Conservation (phyloP, 2,888 invertebrate species). For the Nipponacmea schrenckii region DNA sequence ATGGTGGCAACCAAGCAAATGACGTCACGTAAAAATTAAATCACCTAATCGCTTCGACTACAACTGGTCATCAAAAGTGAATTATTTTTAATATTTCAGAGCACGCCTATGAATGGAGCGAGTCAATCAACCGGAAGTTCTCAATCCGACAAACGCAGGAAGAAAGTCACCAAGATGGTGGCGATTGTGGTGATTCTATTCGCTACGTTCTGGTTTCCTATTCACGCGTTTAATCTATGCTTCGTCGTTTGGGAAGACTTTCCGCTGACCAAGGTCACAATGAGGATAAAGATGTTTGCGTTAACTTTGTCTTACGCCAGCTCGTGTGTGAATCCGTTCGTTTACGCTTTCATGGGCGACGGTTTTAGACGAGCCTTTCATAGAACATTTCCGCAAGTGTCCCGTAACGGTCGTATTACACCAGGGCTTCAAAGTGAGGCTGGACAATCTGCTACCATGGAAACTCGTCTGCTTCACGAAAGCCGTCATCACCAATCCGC, state of each 20-base stretch:
- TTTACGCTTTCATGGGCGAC: slow-evolving; percentile 62
- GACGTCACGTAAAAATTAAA: too few relatives aligned
- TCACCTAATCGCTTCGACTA: too few relatives aligned
- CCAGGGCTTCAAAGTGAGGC: slow-evolving; percentile 17
- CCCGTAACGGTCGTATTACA: slow-evolving; percentile 27
- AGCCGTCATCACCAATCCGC: too few relatives aligned
- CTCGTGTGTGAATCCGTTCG: slow-evolving; percentile 61
- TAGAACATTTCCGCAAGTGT: slow-evolving; percentile 50
- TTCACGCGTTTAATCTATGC: slow-evolving; percentile 54
- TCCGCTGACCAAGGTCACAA: slow-evolving; percentile 42
- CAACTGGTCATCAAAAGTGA: too few relatives aligned
- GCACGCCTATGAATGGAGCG: background rate
- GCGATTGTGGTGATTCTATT: slow-evolving; percentile 58
- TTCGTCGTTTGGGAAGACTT: slow-evolving; percentile 44
- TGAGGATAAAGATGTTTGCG: slow-evolving; percentile 45
- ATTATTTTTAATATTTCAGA: background rate
- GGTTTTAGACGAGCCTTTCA: slow-evolving; percentile 58
- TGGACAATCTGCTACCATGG: slow-evolving; percentile 5
- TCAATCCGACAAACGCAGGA: slow-evolving; percentile 27
- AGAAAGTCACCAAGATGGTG: slow-evolving; percentile 57
- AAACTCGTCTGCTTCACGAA: slow-evolving; percentile 12
- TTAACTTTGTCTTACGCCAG: slow-evolving; percentile 61
- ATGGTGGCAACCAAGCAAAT: too few relatives aligned
- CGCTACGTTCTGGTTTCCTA: slow-evolving; percentile 60
- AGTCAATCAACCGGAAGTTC: background rate